phyloP scores from a whole-genome alignment of 2,797 vertebrate genomes.

The Phalanger gymnotis region DNA sequence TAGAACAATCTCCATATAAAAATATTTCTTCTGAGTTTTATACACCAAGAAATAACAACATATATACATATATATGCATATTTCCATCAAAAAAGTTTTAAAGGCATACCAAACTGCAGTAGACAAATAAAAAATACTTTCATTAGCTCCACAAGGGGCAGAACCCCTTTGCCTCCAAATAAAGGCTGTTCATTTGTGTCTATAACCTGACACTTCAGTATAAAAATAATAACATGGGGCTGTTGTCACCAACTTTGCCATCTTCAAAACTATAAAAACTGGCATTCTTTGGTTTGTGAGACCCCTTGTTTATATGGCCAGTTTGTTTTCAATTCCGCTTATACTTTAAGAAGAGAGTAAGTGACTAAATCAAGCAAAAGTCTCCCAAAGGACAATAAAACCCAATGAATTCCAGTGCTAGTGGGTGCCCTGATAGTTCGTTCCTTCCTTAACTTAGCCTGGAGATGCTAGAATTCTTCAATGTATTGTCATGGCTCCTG shows the following conservation, averaged over 20 bases:
- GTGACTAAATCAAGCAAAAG: constrained; percentile 33
- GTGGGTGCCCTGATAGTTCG: neutral
- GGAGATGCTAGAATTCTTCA: neutral
- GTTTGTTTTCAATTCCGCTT: constrained; percentile 40
- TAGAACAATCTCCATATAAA: constrained; percentile 70
- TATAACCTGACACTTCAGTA: constrained; percentile 5
- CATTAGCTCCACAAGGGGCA: constrained; percentile 45
- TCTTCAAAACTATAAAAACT: constrained; percentile 40
- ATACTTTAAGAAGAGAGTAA: constrained; percentile 28
- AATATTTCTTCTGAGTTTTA: constrained; percentile 58
- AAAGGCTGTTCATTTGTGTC: neutral
- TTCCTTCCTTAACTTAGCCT: constrained; percentile 36
- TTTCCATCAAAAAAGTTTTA: constrained; percentile 54
- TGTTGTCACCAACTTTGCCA: constrained; percentile 45
- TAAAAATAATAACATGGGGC: constrained; percentile 6
- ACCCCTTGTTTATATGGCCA: constrained; percentile 22
- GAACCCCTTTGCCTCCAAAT: constrained; percentile 32
- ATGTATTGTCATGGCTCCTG: neutral
- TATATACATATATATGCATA: constrained; percentile 13
- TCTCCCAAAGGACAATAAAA: constrained; percentile 27
- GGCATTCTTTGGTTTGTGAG: constrained; percentile 39
- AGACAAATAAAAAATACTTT: constrained; percentile 49
- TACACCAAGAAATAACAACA: constrained; percentile 42
- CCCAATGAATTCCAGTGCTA: neutral
- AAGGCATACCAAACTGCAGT: constrained; percentile 55